A percentile compares a stretch with the other conserved stretches of the same genome.
Conservation (phyloP, 2,113 vertebrate species). For the Cebidichthys violaceus region DNA sequence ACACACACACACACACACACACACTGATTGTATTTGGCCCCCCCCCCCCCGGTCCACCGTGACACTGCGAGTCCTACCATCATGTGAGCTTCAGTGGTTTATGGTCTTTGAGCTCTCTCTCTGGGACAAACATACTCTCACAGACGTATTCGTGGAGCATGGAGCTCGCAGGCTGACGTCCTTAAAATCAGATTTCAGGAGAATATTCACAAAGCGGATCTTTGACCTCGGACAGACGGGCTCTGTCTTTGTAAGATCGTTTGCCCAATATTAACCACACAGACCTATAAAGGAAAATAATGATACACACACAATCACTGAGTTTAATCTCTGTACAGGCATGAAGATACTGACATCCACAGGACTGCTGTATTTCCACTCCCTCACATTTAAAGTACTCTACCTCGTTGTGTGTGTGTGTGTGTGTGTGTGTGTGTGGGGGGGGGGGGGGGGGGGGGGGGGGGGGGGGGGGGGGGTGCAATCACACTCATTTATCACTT, state of each 20-base stretch:
- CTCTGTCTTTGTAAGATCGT: neutral
- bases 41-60: conserved; percentile 42
- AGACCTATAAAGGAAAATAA: neutral
- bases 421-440: conserved; percentile 18
- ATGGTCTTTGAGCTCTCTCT: conserved; percentile 20
- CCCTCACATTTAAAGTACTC: neutral
- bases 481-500: conserved; percentile 39
- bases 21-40: conserved; percentile 36
- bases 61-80: conserved; percentile 38
- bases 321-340: neutral
- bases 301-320: neutral
- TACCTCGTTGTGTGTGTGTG: neutral
- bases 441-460: neutral
- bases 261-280: neutral
- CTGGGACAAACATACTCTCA: conserved; percentile 23
- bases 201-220: conserved; percentile 3
- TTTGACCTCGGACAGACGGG: neutral
- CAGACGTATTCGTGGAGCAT: neutral
- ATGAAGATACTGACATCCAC: neutral
- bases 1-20: conserved; percentile 12
- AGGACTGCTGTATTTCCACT: neutral
- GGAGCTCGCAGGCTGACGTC: neutral
- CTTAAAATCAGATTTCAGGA: conserved; percentile 5
- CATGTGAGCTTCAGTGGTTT: conserved; percentile 48
- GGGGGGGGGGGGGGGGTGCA: too few species aligned